These are phyloP conservation scores for Phrynocephalus guinanensis DNA, from an alignment of 2,797 vertebrate species.

Conservation along the genomic window DNA sequence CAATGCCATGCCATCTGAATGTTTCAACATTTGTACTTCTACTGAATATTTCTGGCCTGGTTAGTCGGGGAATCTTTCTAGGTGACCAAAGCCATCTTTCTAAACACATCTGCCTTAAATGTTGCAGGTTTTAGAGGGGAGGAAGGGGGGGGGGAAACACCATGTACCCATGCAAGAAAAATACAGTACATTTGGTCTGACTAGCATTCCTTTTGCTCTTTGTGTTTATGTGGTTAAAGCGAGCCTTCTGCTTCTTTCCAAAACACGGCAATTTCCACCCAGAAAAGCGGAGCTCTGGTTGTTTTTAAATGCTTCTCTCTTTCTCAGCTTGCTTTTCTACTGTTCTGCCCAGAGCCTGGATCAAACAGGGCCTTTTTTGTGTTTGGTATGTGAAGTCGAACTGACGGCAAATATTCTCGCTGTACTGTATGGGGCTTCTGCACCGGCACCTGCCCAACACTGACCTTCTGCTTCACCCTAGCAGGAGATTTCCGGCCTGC, in stretches of 20 bases:
- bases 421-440: conserved; percentile 26
- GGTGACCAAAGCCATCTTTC: neutral
- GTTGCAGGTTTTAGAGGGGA: neutral
- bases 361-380: conserved; percentile 71
- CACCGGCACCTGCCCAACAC: conserved; percentile 43
- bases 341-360: conserved; percentile 48
- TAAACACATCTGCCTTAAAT: neutral
- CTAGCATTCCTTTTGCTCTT: conserved; percentile 41
- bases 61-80: neutral
- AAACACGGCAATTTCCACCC: conserved; percentile 63
- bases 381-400: conserved; percentile 60
- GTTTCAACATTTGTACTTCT: neutral
- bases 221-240: conserved; percentile 25
- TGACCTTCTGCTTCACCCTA: conserved; percentile 41
- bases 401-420: conserved; percentile 69
- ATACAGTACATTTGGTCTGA: conserved; percentile 37
- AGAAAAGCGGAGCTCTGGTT: conserved; percentile 43
- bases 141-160: too few relatives aligned
- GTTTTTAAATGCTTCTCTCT: conserved; percentile 61
- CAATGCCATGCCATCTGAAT: too few relatives aligned
- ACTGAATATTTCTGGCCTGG: neutral
- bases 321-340: conserved; percentile 45
- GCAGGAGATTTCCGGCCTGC: conserved; percentile 23
- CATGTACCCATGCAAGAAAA: conserved; percentile 3
- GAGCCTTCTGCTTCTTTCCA: conserved; percentile 65